These are phyloP conservation scores for Cricetomys ansorgei DNA, from an alignment of 2,113 vertebrate genomes.

Conservation along the genomic window DNA sequence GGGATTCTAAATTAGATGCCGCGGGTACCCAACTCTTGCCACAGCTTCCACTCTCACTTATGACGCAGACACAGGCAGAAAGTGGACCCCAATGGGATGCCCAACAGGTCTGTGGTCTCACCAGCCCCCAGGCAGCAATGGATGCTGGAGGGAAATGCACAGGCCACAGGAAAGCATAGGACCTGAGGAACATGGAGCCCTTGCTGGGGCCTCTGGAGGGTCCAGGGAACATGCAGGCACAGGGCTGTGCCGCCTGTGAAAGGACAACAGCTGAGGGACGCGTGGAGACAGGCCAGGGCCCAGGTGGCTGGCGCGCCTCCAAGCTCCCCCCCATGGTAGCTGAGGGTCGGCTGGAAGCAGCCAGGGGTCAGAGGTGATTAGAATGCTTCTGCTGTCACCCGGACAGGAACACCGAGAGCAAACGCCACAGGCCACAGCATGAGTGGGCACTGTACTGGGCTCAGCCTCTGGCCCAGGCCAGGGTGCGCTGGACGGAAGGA, in stretches of 20 bases:
- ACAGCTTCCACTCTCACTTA: not conserved
- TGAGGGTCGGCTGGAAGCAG: not conserved
- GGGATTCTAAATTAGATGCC: not conserved
- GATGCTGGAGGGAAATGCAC: not conserved
- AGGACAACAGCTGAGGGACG: not conserved
- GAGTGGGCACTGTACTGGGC: not conserved
- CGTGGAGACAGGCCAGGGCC: not conserved
- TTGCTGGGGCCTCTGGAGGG: not conserved
- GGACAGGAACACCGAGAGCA: not conserved
- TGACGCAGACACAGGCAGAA: not conserved
- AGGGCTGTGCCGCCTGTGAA: not conserved
- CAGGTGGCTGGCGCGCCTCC: rapidly evolving
- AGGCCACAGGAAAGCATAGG: not conserved
- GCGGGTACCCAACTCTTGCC: not conserved
- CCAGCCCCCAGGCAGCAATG: not conserved
- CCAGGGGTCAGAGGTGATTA: not conserved
- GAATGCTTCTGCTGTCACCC: not conserved
- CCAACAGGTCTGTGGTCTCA: too few species aligned
- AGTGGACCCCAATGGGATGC: not conserved
- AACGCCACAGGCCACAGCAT: not conserved
- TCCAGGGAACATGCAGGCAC: not conserved
- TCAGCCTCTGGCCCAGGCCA: not conserved
- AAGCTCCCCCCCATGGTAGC: not conserved
- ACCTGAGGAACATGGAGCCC: not conserved
- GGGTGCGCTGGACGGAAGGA: not conserved